Base-by-base conservation (phyloP, 1,140 invertebrate species). In the Forficula auricularia region DNA sequence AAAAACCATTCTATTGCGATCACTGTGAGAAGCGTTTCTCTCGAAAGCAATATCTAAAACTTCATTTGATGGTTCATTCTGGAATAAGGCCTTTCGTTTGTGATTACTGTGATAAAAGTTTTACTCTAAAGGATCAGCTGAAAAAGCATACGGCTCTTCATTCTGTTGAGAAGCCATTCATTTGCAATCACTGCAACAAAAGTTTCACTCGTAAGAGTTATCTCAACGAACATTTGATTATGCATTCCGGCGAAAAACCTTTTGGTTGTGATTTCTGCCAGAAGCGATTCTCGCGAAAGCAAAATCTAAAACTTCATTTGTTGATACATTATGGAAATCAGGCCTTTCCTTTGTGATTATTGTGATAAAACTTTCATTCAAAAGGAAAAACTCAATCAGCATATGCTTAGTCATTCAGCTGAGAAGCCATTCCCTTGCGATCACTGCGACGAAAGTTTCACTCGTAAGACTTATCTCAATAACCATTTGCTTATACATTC, bases 31-130 rank as follows among this genome's bases (percentile, higher is more conserved):
- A 53, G 43, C 45, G 45, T 18, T 54, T 54, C 19, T 49, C 48
- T 27, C 48, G 45, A 39, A 44, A 43, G 6, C 54, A 52, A 34
- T 48, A 52, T 14, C 41, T 62, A 1, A 49, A 40, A 6, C 51
- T 58, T 31, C 60, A 62, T 19, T 40, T 49, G 2, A 27, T 48
- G 20, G 60, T 57, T 22, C 64, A 65, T 48, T 57, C 57, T 2
- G 57, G 60, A 35, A 52, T 56, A 16, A 56, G 59, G 37, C 60
- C 56, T 8, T 57, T 54, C 44, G 45, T 51, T 4, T 66, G 64
- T 50, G 49, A 55, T 20, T 57, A 69, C 20, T 77, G 75, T 50
- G 60, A 64, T 10, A 72, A 74, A 47, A 59, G 67, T 2, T 77
- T 77, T 45, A 43, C 48, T 16, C 51, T 56, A 20, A 50, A 50